A percentile compares a stretch with the other conserved stretches of the same genome.
Evolutionary conservation across 2,888 invertebrate species (phyloP).

Genomic region (Ennomos fuscantarius): DNA sequence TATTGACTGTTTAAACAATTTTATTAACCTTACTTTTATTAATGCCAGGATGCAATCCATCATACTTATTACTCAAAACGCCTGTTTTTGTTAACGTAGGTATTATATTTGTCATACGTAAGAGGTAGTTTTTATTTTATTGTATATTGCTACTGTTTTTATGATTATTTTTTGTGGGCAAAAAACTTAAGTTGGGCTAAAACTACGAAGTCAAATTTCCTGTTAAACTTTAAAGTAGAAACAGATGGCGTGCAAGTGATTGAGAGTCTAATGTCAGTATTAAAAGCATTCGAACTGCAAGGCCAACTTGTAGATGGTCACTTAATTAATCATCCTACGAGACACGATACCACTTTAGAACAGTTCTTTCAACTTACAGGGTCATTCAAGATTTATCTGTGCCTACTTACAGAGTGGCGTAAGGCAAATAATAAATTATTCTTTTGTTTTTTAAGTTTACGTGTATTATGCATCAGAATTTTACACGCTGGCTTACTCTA

Average conservation of each 20-base stretch:
- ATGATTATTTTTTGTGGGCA: too few relatives aligned
- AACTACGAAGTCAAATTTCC: too few relatives aligned
- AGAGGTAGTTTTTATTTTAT: too few relatives aligned
- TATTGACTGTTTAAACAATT: constrained; percentile 32
- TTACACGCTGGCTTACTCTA: too few relatives aligned
- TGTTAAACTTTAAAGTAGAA: background rate
- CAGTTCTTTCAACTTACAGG: constrained; percentile 22
- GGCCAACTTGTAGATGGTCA: constrained; percentile 25
- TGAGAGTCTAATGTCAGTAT: constrained; percentile 20
- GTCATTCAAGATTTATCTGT: constrained; percentile 5
- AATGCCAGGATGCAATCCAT: background rate
- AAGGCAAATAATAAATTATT: background rate
- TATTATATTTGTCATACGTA: too few relatives aligned
- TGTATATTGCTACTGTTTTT: too few relatives aligned
- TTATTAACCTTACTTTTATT: constrained; percentile 1
- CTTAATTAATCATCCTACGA: constrained; percentile 24
- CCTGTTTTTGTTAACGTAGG: too few relatives aligned
- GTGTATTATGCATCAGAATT: too few relatives aligned
- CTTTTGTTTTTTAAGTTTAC: too few relatives aligned
- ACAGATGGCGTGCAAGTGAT: constrained; percentile 17
- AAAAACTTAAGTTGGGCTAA: too few relatives aligned
- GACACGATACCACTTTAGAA: constrained; percentile 10
- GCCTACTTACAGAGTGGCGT: background rate
- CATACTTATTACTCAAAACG: too few relatives aligned
- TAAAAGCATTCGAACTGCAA: constrained; percentile 26